Evolutionary conservation across 2,113 vertebrate genomes (phyloP), one percentile per base, ranked within the genome.

Genomic region (Lophius piscatorius): DNA sequence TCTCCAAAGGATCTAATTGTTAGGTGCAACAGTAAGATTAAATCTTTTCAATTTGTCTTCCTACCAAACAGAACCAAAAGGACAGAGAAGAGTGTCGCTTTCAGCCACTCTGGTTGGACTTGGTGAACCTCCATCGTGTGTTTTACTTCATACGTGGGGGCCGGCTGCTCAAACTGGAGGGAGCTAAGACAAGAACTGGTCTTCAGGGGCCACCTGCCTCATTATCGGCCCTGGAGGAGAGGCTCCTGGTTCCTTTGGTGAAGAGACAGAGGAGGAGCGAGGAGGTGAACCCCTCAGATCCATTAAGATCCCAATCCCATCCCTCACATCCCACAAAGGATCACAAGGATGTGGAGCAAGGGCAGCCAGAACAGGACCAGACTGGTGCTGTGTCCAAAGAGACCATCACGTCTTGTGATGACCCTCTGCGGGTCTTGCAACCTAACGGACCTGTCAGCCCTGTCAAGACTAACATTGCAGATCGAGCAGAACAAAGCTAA

Each of bases 191-290:
- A 35, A 13, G 2, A 5, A 85, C 74, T 0, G 80, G 85, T 23
- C 70, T 60, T 2, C 23, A 23, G 74, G 84, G 91, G 34, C 88
- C 74, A 0, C 59, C 69, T 0, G 26, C 54, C 3, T 90, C 86
- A 9, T 85, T 89, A 0, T 90, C 87, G n/a, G 88, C 86, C 9
- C 88, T 84, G 65, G 78, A 7, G 85, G 85, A 60, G 82, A 87
- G 41, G 89, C 74, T 94, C 33, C 86, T 80, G 2, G 57, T 83
- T 1, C 85, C 62, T 21, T 91, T 88, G 54, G 29, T 63, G 4
- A 89, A 62, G 59, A 90, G 93, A 29, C 69, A 89, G 45, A 94
- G 91, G 6, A 88, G 95, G 59, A 94, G 91, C 0, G 86, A 89
- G 0, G 87, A 88, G 1, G 73, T 80, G 0, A 92, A 94, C 55